These are phyloP conservation scores for Corythaixoides concolor DNA, from an alignment of 2,113 vertebrate genomes.

Conservation along the genomic window DNA sequence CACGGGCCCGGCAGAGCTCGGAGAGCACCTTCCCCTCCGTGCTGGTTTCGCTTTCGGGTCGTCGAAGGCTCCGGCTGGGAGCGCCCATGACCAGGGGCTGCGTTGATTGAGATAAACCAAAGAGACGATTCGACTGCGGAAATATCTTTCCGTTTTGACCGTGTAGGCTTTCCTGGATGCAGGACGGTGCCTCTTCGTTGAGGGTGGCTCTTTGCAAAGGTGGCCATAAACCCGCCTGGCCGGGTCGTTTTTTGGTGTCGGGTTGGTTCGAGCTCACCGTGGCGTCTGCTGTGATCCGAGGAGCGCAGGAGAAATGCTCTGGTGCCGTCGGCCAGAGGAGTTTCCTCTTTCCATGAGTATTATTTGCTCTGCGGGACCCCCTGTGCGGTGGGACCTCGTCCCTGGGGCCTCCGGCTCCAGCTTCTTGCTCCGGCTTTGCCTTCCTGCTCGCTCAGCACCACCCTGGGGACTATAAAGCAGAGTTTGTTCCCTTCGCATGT, in stretches of 20 bases:
- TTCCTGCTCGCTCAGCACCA: not conserved
- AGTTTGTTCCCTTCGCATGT: slow-evolving; percentile 29
- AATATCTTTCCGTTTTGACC: not conserved
- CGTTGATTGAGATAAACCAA: not conserved
- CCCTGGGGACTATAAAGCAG: not conserved
- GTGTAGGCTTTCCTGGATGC: not conserved
- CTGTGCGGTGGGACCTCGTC: fast-evolving
- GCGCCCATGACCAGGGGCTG: not conserved
- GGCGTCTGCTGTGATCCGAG: fast-evolving
- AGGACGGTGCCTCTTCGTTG: not conserved
- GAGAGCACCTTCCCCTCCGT: not conserved
- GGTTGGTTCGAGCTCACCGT: not conserved
- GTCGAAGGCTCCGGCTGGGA: not conserved
- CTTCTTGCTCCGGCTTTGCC: not conserved
- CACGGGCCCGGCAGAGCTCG: not conserved
- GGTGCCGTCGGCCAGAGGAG: not conserved
- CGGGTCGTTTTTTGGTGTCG: fast-evolving
- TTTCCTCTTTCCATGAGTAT: not conserved
- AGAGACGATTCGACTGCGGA: not conserved
- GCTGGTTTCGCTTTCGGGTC: not conserved
- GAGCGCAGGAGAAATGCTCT: fast-evolving
- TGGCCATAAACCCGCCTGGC: not conserved
- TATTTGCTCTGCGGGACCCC: not conserved
- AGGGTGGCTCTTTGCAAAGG: not conserved
- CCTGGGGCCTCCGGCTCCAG: not conserved